phyloP scores from a whole-genome alignment of 1,140 invertebrate genomes.

The Nautilus pompilius region DNA sequence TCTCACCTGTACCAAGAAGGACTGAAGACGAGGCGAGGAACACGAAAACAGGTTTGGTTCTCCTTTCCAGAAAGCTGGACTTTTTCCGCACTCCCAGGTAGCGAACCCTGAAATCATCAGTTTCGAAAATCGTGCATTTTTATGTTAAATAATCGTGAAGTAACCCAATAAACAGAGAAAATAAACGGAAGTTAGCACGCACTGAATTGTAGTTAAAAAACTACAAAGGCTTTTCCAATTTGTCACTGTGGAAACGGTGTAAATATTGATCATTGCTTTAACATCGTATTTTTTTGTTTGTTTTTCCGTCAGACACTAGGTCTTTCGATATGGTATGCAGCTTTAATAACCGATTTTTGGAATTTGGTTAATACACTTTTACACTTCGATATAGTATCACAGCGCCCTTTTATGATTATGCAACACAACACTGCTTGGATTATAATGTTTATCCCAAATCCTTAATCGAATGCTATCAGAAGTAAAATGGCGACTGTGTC shows the following conservation, averaged over 20 bases:
- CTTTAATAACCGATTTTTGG: no score
- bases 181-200: not conserved
- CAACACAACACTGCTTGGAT: no score
- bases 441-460: not conserved
- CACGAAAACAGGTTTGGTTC: conserved; percentile 24
- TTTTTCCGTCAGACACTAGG: no score
- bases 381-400: no score
- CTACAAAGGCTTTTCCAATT: no score
- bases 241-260: not conserved
- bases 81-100: conserved; percentile 17
- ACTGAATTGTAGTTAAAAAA: not conserved
- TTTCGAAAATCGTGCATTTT: not conserved
- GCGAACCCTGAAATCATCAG: conserved; percentile 16
- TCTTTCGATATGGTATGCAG: no score
- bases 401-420: no score
- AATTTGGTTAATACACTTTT: no score
- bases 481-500: no score
- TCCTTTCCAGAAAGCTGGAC: conserved; percentile 19
- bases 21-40: conserved; percentile 22
- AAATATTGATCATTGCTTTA: not conserved
- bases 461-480: not conserved
- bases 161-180: not conserved
- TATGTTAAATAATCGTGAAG: no score
- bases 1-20: conserved; percentile 13
- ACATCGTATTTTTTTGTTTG: no score